These are phyloP conservation scores for Episyrphus balteatus DNA, from an alignment of 1,140 invertebrate genomes.

Conservation along the genomic window DNA sequence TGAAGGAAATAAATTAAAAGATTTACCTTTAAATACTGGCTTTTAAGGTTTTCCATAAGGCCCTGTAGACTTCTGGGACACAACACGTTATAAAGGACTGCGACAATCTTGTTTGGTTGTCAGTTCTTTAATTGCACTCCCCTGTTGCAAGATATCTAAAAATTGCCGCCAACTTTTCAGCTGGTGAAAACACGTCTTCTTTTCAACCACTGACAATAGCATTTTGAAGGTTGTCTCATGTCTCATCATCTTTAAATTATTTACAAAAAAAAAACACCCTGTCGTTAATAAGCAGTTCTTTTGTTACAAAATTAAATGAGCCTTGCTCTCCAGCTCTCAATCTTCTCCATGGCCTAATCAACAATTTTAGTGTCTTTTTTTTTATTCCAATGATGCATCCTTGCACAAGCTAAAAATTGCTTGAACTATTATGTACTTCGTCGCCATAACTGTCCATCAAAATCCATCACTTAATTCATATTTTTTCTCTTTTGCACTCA, in stretches of 20 bases:
- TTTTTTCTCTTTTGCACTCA: too few relatives aligned
- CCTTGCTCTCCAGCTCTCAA: not conserved
- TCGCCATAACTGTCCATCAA: too few relatives aligned
- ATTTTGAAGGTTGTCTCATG: not conserved
- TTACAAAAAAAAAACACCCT: not conserved
- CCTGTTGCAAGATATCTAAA: slow-evolving; percentile 31
- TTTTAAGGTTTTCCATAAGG: not conserved
- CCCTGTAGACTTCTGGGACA: not conserved
- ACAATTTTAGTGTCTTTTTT: not conserved
- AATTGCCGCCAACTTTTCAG: slow-evolving; percentile 28
- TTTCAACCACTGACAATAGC: not conserved
- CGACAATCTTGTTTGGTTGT: not conserved
- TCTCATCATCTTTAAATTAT: not conserved
- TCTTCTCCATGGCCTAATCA: not conserved
- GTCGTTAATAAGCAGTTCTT: not conserved
- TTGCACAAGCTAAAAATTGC: not conserved
- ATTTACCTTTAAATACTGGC: not conserved
- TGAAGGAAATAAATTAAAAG: too few relatives aligned
- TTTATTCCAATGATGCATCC: not conserved
- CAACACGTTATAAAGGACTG: not conserved
- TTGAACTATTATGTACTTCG: too few relatives aligned
- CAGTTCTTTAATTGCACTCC: not conserved
- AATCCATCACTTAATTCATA: too few relatives aligned
- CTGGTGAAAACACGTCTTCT: slow-evolving; percentile 22
- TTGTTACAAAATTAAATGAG: not conserved